phyloP scores from a whole-genome alignment of 2,113 vertebrate genomes.

The Poecile atricapillus region DNA sequence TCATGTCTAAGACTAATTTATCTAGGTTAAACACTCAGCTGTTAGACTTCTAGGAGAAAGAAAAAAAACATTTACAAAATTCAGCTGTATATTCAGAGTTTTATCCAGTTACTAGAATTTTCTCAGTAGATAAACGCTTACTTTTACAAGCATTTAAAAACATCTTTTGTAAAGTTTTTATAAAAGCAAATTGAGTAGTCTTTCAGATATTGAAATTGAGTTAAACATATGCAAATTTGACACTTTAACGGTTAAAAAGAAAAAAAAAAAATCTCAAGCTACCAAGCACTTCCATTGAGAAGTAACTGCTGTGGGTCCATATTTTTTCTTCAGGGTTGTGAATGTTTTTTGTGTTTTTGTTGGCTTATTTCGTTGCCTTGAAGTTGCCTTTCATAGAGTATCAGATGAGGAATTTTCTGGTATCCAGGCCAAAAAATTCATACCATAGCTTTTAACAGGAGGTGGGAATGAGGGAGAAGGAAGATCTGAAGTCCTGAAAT shows the following conservation, averaged over 20 bases:
- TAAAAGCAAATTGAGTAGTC: slow-evolving; percentile 66
- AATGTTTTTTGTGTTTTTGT: neutral
- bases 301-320: slow-evolving; percentile 21
- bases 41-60: slow-evolving; percentile 34
- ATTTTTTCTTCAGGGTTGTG: neutral
- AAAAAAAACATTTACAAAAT: neutral
- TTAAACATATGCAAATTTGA: slow-evolving; percentile 11
- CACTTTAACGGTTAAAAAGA: slow-evolving; percentile 4
- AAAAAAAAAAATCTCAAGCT: slow-evolving; percentile 11
- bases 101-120: slow-evolving; percentile 72
- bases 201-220: slow-evolving; percentile 42
- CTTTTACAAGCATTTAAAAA: slow-evolving; percentile 74
- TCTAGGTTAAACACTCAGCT: slow-evolving; percentile 5
- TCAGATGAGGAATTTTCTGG: neutral
- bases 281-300: slow-evolving; percentile 3
- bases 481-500: neutral
- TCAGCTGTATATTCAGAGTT: slow-evolving; percentile 65
- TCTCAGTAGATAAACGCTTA: slow-evolving; percentile 65
- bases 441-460: slow-evolving; percentile 37
- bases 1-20: neutral
- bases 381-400: slow-evolving; percentile 10
- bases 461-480: neutral
- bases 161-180: slow-evolving; percentile 79
- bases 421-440: slow-evolving; percentile 4
- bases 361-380: slow-evolving; percentile 13